These are phyloP conservation scores for Thryonomys swinderianus DNA, from an alignment of 2,113 vertebrate species.

Conservation along the genomic window DNA sequence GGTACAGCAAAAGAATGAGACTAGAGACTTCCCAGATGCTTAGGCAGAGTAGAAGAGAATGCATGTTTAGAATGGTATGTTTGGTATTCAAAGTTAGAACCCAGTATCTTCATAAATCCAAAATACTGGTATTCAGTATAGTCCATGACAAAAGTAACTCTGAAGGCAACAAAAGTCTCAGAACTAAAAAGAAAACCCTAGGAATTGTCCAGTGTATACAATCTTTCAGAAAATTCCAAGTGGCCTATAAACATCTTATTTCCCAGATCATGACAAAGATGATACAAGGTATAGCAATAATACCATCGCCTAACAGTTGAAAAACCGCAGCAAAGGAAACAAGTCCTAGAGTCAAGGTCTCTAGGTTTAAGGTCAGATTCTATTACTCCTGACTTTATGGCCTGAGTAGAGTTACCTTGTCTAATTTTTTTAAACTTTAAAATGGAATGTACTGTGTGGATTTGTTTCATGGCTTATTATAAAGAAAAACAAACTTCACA, in stretches of 20 bases:
- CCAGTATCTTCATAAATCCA: background rate
- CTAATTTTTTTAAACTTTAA: background rate
- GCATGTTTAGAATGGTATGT: background rate
- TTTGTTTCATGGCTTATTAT: background rate
- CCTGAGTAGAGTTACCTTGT: background rate
- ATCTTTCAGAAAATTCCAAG: background rate
- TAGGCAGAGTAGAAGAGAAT: background rate
- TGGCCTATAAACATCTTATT: background rate
- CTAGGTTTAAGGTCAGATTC: background rate
- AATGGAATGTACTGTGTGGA: background rate
- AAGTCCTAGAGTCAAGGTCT: background rate
- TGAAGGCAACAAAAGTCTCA: background rate
- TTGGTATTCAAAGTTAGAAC: background rate
- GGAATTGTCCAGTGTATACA: background rate
- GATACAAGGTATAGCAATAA: background rate
- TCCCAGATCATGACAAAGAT: background rate
- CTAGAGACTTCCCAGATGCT: background rate
- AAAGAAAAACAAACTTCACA: constrained; percentile 27
- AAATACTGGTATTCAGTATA: background rate
- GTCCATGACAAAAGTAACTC: background rate
- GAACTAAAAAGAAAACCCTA: background rate
- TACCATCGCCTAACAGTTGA: background rate
- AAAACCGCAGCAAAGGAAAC: background rate
- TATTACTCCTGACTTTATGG: background rate
- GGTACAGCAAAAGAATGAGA: background rate